Evolutionary conservation across 1,140 invertebrate species (phyloP).

Genomic region (Aphaenogaster floridana): DNA sequence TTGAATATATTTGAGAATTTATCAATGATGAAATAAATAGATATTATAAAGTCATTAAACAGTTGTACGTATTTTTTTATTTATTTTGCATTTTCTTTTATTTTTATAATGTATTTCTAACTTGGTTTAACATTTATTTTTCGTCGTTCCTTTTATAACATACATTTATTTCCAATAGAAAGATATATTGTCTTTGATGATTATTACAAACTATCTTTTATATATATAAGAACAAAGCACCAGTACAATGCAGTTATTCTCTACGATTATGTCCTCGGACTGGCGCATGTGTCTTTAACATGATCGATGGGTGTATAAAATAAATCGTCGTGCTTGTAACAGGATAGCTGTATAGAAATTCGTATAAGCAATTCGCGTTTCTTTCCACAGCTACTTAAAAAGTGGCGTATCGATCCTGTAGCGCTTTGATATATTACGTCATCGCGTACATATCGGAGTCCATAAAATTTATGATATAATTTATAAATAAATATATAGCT

Average conservation of each 20-base stretch:
- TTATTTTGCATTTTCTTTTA: background rate
- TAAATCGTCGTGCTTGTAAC: constrained; percentile 28
- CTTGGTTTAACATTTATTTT: background rate
- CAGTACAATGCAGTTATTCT: background rate
- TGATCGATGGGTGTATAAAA: constrained; percentile 41
- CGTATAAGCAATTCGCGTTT: constrained; percentile 36
- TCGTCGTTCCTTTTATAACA: background rate
- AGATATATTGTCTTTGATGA: background rate
- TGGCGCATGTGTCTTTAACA: background rate
- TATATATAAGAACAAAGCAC: background rate
- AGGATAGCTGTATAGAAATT: constrained; percentile 12
- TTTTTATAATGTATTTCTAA: background rate
- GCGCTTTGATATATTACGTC: constrained; percentile 34
- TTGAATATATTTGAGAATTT: background rate
- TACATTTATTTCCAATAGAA: background rate
- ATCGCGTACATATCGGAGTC: background rate
- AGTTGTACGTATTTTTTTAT: constrained; percentile 9
- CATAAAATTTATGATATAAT: constrained; percentile 46
- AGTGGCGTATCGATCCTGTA: constrained; percentile 32
- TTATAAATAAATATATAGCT: constrained; percentile 42
- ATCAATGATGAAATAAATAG: background rate
- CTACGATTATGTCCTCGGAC: background rate
- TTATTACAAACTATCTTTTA: background rate
- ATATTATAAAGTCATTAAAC: background rate
- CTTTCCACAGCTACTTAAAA: constrained; percentile 30